Percentiles rank a stretch among this genome's conserved stretches.
phyloP scores from a whole-genome alignment of 2,113 vertebrate genomes.

The Cyanoderma ruficeps region DNA sequence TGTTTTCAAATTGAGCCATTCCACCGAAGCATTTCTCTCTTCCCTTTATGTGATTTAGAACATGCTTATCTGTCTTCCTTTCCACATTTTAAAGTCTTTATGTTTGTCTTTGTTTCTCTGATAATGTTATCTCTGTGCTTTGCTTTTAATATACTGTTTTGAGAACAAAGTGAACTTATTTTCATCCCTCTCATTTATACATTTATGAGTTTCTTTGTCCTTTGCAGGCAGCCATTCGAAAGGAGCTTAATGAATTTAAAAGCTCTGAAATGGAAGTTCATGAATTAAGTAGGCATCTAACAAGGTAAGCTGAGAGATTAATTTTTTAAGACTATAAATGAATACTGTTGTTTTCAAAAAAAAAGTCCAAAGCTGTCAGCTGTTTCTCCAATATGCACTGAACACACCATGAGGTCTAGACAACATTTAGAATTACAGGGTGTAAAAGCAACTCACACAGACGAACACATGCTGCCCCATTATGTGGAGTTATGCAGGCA shows the following conservation, averaged over 20 bases:
- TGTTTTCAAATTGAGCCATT: background rate
- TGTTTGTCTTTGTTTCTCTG: background rate
- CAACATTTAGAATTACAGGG: background rate
- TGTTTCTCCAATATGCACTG: background rate
- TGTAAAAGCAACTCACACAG: background rate
- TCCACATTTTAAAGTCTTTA: background rate
- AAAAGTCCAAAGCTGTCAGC: background rate
- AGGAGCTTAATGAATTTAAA: constrained; percentile 99
- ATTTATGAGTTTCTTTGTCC: constrained; percentile 37
- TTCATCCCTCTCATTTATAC: background rate
- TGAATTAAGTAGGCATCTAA: constrained; percentile 96
- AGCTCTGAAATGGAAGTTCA: constrained; percentile 99
- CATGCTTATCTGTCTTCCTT: background rate
- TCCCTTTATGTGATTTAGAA: background rate
- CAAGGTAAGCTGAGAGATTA: constrained; percentile 82
- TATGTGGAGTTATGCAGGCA: background rate
- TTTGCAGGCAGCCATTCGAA: constrained; percentile 94
- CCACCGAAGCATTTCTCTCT: background rate
- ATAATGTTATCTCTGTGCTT: background rate
- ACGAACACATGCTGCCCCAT: background rate
- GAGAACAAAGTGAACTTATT: background rate
- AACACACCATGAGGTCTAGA: background rate
- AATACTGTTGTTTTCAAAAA: background rate
- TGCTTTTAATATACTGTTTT: background rate
- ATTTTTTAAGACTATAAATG: background rate